Base-by-base conservation (phyloP, 2,888 invertebrate species). In the Argynnis bischoffii region DNA sequence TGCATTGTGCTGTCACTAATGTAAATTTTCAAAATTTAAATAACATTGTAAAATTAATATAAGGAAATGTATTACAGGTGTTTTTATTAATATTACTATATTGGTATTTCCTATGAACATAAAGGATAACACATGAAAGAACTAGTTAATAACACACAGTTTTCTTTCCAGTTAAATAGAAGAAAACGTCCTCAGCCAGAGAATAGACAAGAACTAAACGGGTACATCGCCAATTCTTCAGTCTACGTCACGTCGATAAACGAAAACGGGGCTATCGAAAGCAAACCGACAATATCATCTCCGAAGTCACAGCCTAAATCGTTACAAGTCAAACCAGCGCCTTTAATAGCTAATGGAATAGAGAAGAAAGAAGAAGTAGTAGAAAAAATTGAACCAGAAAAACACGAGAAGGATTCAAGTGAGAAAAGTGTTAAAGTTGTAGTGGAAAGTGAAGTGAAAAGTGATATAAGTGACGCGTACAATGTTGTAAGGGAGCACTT, bases 171-270 rank as follows among this genome's bases (percentile, higher is more conserved):
- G 95, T 85, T 95, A 83, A 95, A 95, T 84, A 94, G 94, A 84
- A 93, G 94, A 79, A 87, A 94, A 89, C 81, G 87, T 75, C 88
- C 89, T 75, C 94, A 94, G 80, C 86, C 91, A 31, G 91, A 91
- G 70, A 92, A 89, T 78, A 77, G 87, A 65, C 87, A 89, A 76
- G 96, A 96, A 78, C 91, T 96, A 74, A 97, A 96, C 94, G 97
- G 96, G 70, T 95, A 97, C 83, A 96, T 96, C 80, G 96, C 96
- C 83, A 96, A 95, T 83, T 95, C 96, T 67, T 96, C 96, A 67
- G 96, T 97, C 76, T 97, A 97, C 94, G 96, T 97, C 76, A 97
- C 96, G 73, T 96, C 96, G 75, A 95, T 96, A 63, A 90, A 90
- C 85, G 92, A 93, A 77, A 90, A 93, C 86, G 89, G 93, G 70